A percentile compares a stretch with the other conserved stretches of the same genome.
Evolutionary conservation across 2,113 vertebrate genomes (phyloP).

Genomic region (Chlamydotis undulata): DNA sequence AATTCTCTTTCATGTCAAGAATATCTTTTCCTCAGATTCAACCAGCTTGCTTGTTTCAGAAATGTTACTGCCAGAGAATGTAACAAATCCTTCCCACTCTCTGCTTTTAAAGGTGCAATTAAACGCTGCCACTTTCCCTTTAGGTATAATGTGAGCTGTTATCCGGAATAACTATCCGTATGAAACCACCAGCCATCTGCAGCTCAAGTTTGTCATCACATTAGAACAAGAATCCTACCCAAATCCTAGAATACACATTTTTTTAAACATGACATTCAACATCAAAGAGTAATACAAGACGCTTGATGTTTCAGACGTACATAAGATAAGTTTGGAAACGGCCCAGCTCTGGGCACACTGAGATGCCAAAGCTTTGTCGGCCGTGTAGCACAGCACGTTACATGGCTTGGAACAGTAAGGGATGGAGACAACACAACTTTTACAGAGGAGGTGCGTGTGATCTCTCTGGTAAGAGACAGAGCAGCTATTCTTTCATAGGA

Average conservation of each 20-base stretch:
- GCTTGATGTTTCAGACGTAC: background rate
- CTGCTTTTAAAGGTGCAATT: background rate
- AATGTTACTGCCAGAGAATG: background rate
- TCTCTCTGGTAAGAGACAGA: background rate
- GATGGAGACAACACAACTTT: background rate
- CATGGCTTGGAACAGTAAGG: background rate
- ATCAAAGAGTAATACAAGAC: background rate
- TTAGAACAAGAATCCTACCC: background rate
- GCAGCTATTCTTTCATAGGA: background rate
- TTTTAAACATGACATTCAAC: background rate
- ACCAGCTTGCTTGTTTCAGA: background rate
- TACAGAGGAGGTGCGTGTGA: accelerated
- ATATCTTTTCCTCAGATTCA: background rate
- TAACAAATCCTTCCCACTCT: background rate
- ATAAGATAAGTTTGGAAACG: background rate
- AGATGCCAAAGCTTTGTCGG: background rate
- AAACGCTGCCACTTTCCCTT: background rate
- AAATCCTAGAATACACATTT: background rate
- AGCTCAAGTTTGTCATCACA: background rate
- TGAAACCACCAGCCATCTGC: background rate
- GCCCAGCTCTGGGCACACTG: background rate
- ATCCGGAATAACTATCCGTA: background rate
- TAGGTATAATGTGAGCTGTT: background rate
- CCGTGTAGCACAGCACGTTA: background rate
- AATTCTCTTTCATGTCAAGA: background rate